Percentiles rank a stretch among this genome's conserved stretches.
Evolutionary conservation across 92 coral and sea anemone genomes (phyloP).

Genomic region (Porites evermanni): DNA sequence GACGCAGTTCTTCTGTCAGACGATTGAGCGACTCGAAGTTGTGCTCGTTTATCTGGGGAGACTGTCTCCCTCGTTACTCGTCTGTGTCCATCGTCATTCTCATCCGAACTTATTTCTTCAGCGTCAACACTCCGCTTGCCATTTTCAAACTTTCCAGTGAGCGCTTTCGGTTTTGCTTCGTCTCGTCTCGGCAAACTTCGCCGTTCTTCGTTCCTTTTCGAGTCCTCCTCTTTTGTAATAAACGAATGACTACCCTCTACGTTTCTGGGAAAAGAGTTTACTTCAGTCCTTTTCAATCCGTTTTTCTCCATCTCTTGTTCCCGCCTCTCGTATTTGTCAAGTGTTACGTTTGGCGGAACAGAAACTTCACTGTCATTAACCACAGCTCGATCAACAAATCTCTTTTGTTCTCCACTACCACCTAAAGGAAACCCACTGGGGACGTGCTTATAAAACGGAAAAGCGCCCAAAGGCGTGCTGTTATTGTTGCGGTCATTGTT

Average conservation of each 20-base stretch:
- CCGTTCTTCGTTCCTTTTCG: slow-evolving; percentile 31
- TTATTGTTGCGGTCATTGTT: slow-evolving; percentile 72
- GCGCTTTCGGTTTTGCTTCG: slow-evolving; percentile 28
- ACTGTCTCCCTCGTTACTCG: neutral
- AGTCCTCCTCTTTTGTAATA: slow-evolving; percentile 9
- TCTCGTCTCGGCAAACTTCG: slow-evolving; percentile 25
- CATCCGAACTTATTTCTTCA: slow-evolving; percentile 60
- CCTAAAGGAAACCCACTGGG: neutral
- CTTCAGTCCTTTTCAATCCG: slow-evolving; percentile 52
- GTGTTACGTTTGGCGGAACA: slow-evolving; percentile 84
- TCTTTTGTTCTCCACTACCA: slow-evolving; percentile 23
- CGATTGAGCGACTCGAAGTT: slow-evolving; percentile 18
- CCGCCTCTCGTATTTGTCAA: slow-evolving; percentile 83
- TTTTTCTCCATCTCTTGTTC: slow-evolving; percentile 80
- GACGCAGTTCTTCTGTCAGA: slow-evolving; percentile 22
- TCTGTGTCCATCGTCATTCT: slow-evolving; percentile 49
- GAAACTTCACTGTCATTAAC: slow-evolving; percentile 75
- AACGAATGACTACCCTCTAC: slow-evolving; percentile 22
- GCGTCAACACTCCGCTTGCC: slow-evolving; percentile 18
- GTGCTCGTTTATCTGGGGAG: slow-evolving; percentile 38
- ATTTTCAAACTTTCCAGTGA: slow-evolving; percentile 32
- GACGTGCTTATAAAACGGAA: slow-evolving; percentile 28
- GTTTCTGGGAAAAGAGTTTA: slow-evolving; percentile 16
- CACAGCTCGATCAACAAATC: slow-evolving; percentile 36
- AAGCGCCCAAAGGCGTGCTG: slow-evolving; percentile 39